Evolutionary conservation across 2,888 invertebrate species (phyloP), one percentile per base, ranked within the genome.

Genomic region (Agrilus cyanescens): DNA sequence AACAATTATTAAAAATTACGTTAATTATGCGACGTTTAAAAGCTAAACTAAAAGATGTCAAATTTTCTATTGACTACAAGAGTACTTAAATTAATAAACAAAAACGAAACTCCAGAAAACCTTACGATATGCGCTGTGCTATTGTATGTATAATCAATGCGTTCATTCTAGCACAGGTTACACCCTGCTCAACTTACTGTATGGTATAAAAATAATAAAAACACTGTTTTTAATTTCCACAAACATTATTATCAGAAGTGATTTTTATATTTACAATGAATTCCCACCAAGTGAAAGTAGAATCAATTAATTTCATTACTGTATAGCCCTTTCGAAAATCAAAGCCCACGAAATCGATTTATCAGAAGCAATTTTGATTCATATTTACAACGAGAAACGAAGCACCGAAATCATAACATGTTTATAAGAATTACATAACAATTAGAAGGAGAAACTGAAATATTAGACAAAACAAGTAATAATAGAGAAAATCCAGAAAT

Each of bases 321-420:
- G n/a, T n/a, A n/a, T n/a, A n/a, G 41, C 3, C 43, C 38, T 7
- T 41, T 41, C 29, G 32, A 43, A 35, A 44, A 43, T 31, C 18
- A 46, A 41, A 18, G 16, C 36, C 7, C 41, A 41, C 30, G 51
- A 50, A 42, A 42, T 52, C 29, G 45, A 51, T 34, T 18, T 50
- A 35, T 20, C 43, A 14, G 31, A 42, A 41, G 47, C 44, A 4
- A 40, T 50, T n/a, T n/a, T n/a, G n/a, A n/a, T n/a, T n/a, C n/a
- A n/a, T n/a, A n/a, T n/a, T 20, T 52, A 50, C 36, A 44, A 52
- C 34, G 38, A 48, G 33, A 51, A 47, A 46, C 2, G 39, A 4
- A 40, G 36, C 39, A 8, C 29, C 15, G 39, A 43, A 35, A 6
- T 43, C 4, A 16, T 44, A 34, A 44, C 38, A 13, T 44, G 44